Base-by-base conservation (phyloP, 2,797 vertebrate genomes). In the Coilia nasus region DNA sequence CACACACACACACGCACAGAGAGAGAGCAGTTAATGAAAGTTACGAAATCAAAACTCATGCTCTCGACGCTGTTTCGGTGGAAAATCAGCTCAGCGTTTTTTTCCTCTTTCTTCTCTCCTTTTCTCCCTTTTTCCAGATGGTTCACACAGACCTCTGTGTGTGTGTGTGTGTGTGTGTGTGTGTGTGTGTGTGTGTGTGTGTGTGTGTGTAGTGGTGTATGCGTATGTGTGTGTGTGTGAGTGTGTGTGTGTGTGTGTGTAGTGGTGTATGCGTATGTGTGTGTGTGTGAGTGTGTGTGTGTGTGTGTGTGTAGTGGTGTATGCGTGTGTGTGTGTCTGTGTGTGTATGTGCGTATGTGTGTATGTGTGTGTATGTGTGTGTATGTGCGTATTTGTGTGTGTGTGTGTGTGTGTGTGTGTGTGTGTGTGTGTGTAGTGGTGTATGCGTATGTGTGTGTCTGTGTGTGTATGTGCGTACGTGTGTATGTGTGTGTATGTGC, bases 11-110 rank as follows among this genome's bases (percentile, higher is more conserved):
- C 17, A 59, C 57, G 28, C 10, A 10, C 25, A 35, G 10, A 21
- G 71, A 10, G 67, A 78, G 71, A 44, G 71, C 92, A 85, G 92
- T 92, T 90, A 89, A 90, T 31, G 6, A 85, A 85, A 87, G 85
- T 96, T 95, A 93, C 91, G 82, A 94, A 94, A 96, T 92, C 90
- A 91, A 93, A 94, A 95, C 93, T 88, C 15, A 23, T 56, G n/a
- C 84, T 85, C 56, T 78, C 50, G 89, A 83, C 84, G 62, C 88
- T 84, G 91, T 92, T 93, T 96, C 92, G 83, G 88, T 93, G 92
- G 92, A 94, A 95, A 92, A 88, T 89, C 84, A 17, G 47, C 89
- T 93, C 85, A 91, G 90, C 89, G 82, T 46, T 92, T 93, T 89
- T 83, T 81, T 81, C 35, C 31, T 35, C 75, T 21, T 50, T 6